A percentile compares a stretch with the other conserved stretches of the same genome.
Evolutionary conservation across 2,797 vertebrate species (phyloP).

Genomic region (Catharus ustulatus): DNA sequence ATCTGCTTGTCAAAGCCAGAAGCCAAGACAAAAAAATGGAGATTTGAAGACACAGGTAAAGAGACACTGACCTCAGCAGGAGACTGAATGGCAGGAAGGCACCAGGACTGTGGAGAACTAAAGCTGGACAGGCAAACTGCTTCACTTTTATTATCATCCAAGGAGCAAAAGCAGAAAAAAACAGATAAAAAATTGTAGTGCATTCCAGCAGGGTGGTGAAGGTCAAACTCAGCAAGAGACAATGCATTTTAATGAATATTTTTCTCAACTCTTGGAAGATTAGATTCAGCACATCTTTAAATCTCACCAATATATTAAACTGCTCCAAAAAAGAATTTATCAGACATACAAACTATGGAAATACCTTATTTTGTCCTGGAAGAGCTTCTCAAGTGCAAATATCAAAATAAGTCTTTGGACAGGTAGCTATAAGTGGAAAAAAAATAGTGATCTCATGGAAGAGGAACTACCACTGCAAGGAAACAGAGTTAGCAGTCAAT

Average conservation of each 20-base stretch:
- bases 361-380: background rate
- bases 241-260: conserved; percentile 54
- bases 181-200: background rate
- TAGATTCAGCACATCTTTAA: conserved; percentile 46
- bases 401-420: background rate
- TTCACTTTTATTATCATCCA: background rate
- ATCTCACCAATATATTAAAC: conserved; percentile 40
- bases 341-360: background rate
- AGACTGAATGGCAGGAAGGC: background rate
- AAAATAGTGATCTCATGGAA: background rate
- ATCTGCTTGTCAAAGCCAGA: background rate
- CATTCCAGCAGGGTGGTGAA: conserved; percentile 15
- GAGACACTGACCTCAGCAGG: conserved; percentile 7
- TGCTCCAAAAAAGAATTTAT: background rate
- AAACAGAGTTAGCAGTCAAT: background rate
- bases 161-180: background rate
- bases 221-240: conserved; percentile 50
- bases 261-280: conserved; percentile 30
- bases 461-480: background rate
- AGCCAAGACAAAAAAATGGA: background rate
- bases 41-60: background rate
- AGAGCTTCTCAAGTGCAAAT: background rate
- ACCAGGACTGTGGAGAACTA: background rate
- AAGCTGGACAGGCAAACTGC: background rate
- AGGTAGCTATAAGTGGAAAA: background rate